Conservation (phyloP, 2,113 vertebrate genomes). For the Ondatra zibethicus region DNA sequence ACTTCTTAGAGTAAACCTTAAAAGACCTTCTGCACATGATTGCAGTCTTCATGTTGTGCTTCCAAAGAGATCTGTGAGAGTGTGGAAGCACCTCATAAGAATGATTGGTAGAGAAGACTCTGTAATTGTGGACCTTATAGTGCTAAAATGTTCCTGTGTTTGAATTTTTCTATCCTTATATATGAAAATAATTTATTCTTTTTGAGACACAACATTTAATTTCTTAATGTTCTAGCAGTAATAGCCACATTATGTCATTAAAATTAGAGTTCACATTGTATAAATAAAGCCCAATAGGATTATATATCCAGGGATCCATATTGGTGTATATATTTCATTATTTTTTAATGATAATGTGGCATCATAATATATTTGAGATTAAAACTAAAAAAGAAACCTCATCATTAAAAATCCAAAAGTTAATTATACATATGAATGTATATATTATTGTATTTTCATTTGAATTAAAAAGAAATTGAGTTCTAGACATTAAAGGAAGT, state of each 20-base stretch:
- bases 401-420: background rate
- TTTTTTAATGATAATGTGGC: background rate
- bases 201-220: background rate
- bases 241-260: background rate
- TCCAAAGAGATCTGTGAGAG: background rate
- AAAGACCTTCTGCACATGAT: background rate
- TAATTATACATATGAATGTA: no score
- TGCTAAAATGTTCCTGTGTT: background rate
- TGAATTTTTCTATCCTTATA: background rate
- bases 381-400: background rate
- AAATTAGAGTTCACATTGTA: background rate
- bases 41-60: background rate
- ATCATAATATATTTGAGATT: background rate
- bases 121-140: background rate
- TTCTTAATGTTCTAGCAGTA: background rate
- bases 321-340: background rate
- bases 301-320: background rate
- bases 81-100: background rate
- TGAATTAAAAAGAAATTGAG: background rate
- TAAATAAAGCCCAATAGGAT: accelerated
- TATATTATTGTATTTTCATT: background rate
- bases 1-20: background rate
- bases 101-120: background rate
- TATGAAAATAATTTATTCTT: background rate
- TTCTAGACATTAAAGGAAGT: background rate